Percentiles rank a stretch among this genome's conserved stretches.
phyloP scores from a whole-genome alignment of 2,888 invertebrate species.

The Epistrophe eligans region DNA sequence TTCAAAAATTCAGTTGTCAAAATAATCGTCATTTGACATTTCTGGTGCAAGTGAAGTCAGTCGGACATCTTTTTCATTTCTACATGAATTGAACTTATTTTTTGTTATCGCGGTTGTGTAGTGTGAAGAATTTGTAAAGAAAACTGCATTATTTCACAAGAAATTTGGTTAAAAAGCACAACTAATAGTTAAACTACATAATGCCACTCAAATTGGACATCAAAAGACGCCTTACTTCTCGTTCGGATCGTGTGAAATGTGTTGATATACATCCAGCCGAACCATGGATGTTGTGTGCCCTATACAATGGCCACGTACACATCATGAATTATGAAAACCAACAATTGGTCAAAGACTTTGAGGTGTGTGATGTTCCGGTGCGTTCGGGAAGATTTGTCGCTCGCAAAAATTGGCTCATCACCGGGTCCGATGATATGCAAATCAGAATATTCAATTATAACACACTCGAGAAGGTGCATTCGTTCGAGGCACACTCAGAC shows the following conservation, averaged over 20 bases:
- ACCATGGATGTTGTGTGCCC: conserved; percentile 98
- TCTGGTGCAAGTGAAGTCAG: conserved; percentile 28
- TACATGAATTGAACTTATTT: conserved; percentile 43
- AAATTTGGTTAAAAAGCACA: conserved; percentile 15
- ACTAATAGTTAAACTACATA: conserved; percentile 79
- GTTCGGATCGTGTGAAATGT: conserved; percentile 99
- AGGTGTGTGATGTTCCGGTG: conserved; percentile 98
- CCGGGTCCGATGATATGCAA: conserved; percentile 98
- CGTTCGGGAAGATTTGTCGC: conserved; percentile 98
- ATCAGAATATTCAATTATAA: conserved; percentile 99
- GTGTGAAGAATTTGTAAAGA: conserved; percentile 16
- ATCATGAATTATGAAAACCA: conserved; percentile 99
- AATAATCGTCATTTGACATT: conserved; percentile 63
- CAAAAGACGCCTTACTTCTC: conserved; percentile 97
- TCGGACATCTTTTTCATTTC: conserved; percentile 66
- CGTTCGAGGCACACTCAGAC: conserved; percentile 99
- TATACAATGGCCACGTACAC: conserved; percentile 99
- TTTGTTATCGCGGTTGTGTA: conserved; percentile 25
- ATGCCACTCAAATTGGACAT: conserved; percentile 98
- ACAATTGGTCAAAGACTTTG: conserved; percentile 93
- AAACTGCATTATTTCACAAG: conserved; percentile 34
- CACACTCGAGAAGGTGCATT: conserved; percentile 96
- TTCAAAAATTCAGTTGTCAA: conserved; percentile 64
- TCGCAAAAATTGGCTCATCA: conserved; percentile 99
- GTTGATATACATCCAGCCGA: conserved; percentile 99